Evolutionary conservation across 2,888 invertebrate genomes (phyloP).

Genomic region (Melieria picta): DNA sequence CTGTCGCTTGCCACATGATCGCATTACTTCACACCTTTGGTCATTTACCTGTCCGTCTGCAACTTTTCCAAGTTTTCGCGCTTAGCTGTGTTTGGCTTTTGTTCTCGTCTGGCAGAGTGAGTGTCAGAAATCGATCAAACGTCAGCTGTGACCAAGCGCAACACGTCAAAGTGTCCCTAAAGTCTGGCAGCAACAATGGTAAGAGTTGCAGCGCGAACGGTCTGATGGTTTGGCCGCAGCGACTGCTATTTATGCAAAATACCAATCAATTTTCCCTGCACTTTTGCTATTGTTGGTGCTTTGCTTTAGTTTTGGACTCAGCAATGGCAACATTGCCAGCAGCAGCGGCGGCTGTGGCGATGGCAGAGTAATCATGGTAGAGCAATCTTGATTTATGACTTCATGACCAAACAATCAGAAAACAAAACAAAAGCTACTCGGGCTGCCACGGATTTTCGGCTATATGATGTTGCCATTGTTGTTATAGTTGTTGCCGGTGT

Average conservation of each 20-base stretch:
- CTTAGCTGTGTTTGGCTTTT: neutral
- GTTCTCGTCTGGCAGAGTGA: conserved; percentile 1
- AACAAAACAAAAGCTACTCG: conserved; percentile 30
- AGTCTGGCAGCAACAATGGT: conserved; percentile 2
- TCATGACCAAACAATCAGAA: conserved; percentile 51
- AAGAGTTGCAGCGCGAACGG: neutral
- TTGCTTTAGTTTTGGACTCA: conserved; percentile 11
- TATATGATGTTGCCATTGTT: neutral
- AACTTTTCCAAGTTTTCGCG: neutral
- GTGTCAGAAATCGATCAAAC: conserved; percentile 49
- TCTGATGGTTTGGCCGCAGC: conserved; percentile 20
- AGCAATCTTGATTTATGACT: conserved; percentile 54
- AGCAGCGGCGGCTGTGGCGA: conserved; percentile 29
- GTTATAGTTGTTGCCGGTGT: neutral
- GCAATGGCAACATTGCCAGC: conserved; percentile 16
- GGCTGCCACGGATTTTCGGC: neutral
- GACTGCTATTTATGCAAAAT: conserved; percentile 49
- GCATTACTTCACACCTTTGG: conserved; percentile 47
- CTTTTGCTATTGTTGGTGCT: neutral
- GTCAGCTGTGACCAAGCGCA: conserved; percentile 41
- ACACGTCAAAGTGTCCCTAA: conserved; percentile 33
- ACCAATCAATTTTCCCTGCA: conserved; percentile 32
- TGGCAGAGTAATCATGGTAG: conserved; percentile 44
- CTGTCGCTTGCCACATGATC: conserved; percentile 39
- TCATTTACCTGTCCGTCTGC: conserved; percentile 29